These are phyloP conservation scores for Hirudinaria manillensis DNA, from an alignment of 2,888 invertebrate genomes.

Conservation along the genomic window DNA sequence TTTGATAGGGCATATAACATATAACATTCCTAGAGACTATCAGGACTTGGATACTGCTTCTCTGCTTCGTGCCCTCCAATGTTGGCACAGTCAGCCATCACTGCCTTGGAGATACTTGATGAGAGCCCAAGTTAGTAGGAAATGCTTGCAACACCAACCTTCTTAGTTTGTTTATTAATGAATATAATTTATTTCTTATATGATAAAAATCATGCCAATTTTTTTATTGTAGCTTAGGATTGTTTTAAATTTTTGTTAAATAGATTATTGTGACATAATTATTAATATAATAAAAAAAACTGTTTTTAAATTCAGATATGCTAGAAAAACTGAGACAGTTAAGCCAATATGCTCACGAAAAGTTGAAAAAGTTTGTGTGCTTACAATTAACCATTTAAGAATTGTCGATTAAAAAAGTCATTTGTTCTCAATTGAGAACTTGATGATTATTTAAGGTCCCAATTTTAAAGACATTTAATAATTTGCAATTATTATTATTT, in stretches of 20 bases:
- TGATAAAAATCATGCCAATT: too few relatives aligned
- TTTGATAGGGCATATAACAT: too few relatives aligned
- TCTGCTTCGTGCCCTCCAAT: conserved; percentile 92
- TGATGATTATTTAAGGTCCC: too few relatives aligned
- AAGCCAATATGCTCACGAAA: conserved; percentile 61
- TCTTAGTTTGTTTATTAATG: neutral
- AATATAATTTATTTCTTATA: neutral
- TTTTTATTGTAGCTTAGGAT: neutral
- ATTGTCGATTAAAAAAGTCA: too few relatives aligned
- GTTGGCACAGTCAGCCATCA: conserved; percentile 78
- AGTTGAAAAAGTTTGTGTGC: conserved; percentile 49
- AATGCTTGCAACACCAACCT: neutral
- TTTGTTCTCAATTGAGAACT: neutral
- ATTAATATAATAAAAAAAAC: too few relatives aligned
- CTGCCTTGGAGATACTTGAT: conserved; percentile 70
- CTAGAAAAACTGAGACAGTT: conserved; percentile 62
- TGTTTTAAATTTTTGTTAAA: too few relatives aligned
- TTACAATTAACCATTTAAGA: neutral
- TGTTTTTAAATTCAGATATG: conserved; percentile 52
- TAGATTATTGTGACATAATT: too few relatives aligned
- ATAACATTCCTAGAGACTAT: conserved; percentile 48
- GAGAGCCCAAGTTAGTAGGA: conserved; percentile 42
- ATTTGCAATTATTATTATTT: conserved; percentile 1
- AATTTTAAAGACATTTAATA: conserved; percentile 1
- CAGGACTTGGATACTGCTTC: conserved; percentile 77